A percentile compares a stretch with the other conserved stretches of the same genome.
These are phyloP conservation scores for Micoletzkya japonica DNA, from an alignment of 2,888 invertebrate genomes.

Conservation along the genomic window DNA sequence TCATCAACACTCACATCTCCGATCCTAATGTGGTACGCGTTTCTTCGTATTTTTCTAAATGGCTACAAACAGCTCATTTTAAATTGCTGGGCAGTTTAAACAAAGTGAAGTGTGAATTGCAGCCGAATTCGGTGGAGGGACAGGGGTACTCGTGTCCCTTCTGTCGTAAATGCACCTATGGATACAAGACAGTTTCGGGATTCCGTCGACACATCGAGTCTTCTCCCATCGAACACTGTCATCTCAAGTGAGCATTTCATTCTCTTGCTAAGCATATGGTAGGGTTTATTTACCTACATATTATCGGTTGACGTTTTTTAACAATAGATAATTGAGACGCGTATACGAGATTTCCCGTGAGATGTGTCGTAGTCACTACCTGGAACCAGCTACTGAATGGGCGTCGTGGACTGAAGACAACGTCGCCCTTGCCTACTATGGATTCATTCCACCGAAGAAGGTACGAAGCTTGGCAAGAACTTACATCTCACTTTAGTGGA, in stretches of 20 bases:
- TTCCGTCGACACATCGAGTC: conserved; percentile 42
- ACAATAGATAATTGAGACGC: conserved; percentile 13
- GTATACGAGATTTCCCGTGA: conserved; percentile 42
- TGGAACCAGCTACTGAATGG: conserved; percentile 27
- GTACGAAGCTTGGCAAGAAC: background rate
- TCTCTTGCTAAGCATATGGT: background rate
- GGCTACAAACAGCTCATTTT: background rate
- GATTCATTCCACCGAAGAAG: conserved; percentile 27
- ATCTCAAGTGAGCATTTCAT: conserved; percentile 35
- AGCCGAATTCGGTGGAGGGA: conserved; percentile 15
- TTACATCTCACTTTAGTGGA: too few species aligned
- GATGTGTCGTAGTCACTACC: conserved; percentile 36
- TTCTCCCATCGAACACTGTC: conserved; percentile 42
- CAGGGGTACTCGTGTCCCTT: conserved; percentile 41
- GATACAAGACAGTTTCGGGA: conserved; percentile 48
- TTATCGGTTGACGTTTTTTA: background rate
- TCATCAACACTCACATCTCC: conserved; percentile 9
- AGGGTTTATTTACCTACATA: background rate
- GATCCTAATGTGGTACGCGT: background rate
- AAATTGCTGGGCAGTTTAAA: background rate
- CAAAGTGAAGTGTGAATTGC: background rate
- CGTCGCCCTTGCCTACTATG: conserved; percentile 28
- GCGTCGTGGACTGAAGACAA: conserved; percentile 29
- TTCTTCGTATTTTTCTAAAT: background rate
- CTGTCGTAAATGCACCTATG: conserved; percentile 50